A percentile compares a stretch with the other conserved stretches of the same genome.
Evolutionary conservation across 2,888 invertebrate genomes (phyloP).

Genomic region (Amphipoea lucens): DNA sequence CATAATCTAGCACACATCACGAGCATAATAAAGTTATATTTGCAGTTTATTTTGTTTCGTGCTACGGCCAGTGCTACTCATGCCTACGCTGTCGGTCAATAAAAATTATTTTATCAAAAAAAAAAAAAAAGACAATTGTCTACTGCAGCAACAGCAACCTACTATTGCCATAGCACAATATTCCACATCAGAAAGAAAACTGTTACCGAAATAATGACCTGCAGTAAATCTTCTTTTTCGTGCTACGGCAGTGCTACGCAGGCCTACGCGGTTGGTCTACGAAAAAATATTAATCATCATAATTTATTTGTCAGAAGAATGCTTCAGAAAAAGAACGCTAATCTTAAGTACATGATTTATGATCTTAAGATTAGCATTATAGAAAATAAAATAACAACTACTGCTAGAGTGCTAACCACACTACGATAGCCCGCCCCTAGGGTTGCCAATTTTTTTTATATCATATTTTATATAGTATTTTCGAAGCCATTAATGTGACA

Average conservation of each 20-base stretch:
- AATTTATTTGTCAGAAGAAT: too few relatives aligned
- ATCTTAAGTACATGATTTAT: too few relatives aligned
- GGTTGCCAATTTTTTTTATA: too few relatives aligned
- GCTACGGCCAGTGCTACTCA: neutral
- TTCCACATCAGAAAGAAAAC: neutral
- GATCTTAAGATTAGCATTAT: neutral
- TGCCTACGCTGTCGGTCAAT: neutral
- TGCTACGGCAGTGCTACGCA: constrained; percentile 23
- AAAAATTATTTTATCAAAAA: neutral
- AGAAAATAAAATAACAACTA: neutral
- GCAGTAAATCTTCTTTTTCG: neutral
- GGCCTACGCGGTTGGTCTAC: neutral
- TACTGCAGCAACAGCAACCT: too few relatives aligned
- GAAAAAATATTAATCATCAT: neutral
- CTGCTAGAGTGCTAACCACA: neutral
- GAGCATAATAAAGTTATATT: too few relatives aligned
- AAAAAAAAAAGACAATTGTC: too few relatives aligned
- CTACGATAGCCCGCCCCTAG: neutral
- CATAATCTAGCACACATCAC: too few relatives aligned
- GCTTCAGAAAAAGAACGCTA: too few relatives aligned
- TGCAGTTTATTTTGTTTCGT: neutral
- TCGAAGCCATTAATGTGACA: too few relatives aligned
- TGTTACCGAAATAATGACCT: neutral
- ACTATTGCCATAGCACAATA: neutral
- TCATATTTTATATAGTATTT: too few relatives aligned